A percentile compares a stretch with the other conserved stretches of the same genome.
Conservation (phyloP, 1,140 invertebrate genomes). For the Cyclina sinensis region DNA sequence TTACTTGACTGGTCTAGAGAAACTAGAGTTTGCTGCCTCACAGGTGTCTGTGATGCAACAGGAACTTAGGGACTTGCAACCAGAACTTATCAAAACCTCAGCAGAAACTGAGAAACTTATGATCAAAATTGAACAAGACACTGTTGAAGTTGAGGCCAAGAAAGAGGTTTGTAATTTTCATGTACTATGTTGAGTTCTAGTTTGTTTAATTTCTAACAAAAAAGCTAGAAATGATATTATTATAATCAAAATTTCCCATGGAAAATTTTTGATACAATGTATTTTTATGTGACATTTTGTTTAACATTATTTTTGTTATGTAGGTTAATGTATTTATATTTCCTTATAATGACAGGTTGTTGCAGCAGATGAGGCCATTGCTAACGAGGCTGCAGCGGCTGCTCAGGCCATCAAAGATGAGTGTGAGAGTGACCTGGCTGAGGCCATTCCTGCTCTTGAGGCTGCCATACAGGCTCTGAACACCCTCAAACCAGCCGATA, state of each 20-base stretch:
- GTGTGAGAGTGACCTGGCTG: conserved; percentile 98
- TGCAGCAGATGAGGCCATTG: conserved; percentile 97
- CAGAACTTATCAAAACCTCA: conserved; percentile 95
- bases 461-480: conserved; percentile 96
- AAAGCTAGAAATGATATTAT: too few relatives aligned
- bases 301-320: too few relatives aligned
- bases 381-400: conserved; percentile 98
- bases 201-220: too few relatives aligned
- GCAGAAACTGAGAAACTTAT: conserved; percentile 92
- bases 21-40: conserved; percentile 86
- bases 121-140: conserved; percentile 97
- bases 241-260: too few relatives aligned
- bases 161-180: too few relatives aligned
- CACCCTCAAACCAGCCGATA: conserved; percentile 96
- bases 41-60: conserved; percentile 91
- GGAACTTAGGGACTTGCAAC: conserved; percentile 94
- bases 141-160: conserved; percentile 97
- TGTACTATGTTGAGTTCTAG: too few relatives aligned
- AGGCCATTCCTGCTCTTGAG: conserved; percentile 98
- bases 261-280: too few relatives aligned
- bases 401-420: conserved; percentile 99
- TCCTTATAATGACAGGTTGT: conserved; percentile 91
- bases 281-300: too few relatives aligned
- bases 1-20: conserved; percentile 87
- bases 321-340: too few relatives aligned